phyloP scores from a whole-genome alignment of 2,797 vertebrate genomes.

The Lithobates pipiens region DNA sequence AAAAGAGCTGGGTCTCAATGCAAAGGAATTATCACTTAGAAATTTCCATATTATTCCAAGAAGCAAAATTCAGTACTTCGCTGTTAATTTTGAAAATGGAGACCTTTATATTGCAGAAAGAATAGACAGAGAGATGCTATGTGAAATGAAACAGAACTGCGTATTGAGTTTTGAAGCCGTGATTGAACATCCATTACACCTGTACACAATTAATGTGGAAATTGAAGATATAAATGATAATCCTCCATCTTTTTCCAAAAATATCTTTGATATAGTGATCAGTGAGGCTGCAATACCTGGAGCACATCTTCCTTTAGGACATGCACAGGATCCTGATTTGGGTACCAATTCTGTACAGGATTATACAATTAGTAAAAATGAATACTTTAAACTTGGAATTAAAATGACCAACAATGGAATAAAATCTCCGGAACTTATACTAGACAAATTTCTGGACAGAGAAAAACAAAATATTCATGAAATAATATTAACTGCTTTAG shows the following conservation, averaged over 20 bases:
- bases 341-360: conserved; percentile 76
- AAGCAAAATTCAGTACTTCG: conserved; percentile 68
- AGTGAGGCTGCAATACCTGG: conserved; percentile 72
- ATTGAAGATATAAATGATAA: conserved; percentile 76
- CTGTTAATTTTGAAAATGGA: conserved; percentile 73
- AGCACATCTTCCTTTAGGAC: conserved; percentile 73
- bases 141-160: conserved; percentile 65
- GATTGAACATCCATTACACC: conserved; percentile 68
- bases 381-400: conserved; percentile 73
- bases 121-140: conserved; percentile 72
- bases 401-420: conserved; percentile 71
- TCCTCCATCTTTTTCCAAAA: conserved; percentile 66
- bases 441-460: conserved; percentile 75
- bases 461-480: conserved; percentile 72
- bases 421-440: conserved; percentile 73
- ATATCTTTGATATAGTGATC: conserved; percentile 69
- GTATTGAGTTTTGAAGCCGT: conserved; percentile 69
- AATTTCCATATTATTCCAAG: conserved; percentile 68
- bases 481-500: conserved; percentile 74
- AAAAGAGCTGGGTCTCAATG: conserved; percentile 67
- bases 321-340: conserved; percentile 77
- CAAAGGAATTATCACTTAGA: conserved; percentile 67
- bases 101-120: conserved; percentile 67
- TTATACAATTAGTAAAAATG: conserved; percentile 75
- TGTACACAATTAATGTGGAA: conserved; percentile 66